Evolutionary conservation across 1,140 invertebrate species (phyloP), one percentile per base, ranked within the genome.

Genomic region (Lerema accius): DNA sequence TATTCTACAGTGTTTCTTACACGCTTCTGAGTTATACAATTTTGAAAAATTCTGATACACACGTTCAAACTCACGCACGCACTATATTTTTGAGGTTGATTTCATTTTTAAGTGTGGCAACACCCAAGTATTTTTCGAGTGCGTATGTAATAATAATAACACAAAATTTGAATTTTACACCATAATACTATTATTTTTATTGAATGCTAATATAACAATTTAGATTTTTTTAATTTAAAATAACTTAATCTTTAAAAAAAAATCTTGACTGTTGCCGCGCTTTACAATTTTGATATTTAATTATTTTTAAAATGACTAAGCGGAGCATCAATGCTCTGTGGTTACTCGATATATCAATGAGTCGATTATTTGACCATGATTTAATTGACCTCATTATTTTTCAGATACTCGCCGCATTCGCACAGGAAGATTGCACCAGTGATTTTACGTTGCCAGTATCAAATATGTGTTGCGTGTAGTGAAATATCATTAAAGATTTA

Each of bases 351-450:
- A 71, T 71, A 65, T 74, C 46, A 51, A 65, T 32, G 55, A 62
- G 42, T 56, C 26, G 39, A 16, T 56, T 59, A 28, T 63, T 63
- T 40, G 63, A 55, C 53, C 37, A 66, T 55, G 50, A 46, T 59
- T 65, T 79, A 78, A 82, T 81, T 82, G 76, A 79, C 73, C 43
- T 76, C 64, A 68, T 48, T 45, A 16, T 63, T 77, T 23, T 76
- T 70, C 71, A 75, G 74, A 72, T 71, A 50, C 62, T 23, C 48
- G 37, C 49, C 51, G 45, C 58, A 43, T 51, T 26, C 60, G 43
- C 56, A 51, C 19, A 37, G 14, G 60, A 67, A 65, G 50, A 43
- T 53, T 59, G 45, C 51, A 66, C 45, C 26, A 46, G 19, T 58
- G 39, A 35, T 55, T 70, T 65, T 76, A 26, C 67, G 67, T 74